These are phyloP conservation scores for Saimiri boliviensis DNA, from an alignment of 2,113 vertebrate genomes.

Conservation along the genomic window DNA sequence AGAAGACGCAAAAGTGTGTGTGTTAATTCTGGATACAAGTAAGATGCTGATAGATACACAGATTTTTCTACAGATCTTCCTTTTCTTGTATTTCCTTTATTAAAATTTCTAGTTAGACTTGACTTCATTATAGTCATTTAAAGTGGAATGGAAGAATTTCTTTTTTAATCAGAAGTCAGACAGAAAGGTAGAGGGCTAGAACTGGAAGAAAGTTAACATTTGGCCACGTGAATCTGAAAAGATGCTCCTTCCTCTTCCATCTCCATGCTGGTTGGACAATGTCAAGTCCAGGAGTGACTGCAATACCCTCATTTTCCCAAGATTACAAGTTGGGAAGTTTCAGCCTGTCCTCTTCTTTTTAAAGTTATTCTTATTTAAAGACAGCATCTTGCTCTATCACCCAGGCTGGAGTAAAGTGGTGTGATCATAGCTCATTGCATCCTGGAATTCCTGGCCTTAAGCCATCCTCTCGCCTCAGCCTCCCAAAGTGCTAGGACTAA, in stretches of 20 bases:
- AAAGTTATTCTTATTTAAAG: no score
- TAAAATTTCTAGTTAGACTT: background rate
- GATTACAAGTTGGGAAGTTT: background rate
- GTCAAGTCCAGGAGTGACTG: background rate
- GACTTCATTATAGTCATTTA: background rate
- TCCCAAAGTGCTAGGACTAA: no score
- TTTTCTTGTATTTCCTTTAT: background rate
- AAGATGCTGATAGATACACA: background rate
- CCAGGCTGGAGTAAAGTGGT: no score
- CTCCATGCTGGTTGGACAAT: background rate
- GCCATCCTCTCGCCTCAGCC: no score
- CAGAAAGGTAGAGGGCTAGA: background rate
- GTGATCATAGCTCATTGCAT: no score
- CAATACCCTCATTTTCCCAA: background rate
- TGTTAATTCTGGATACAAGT: background rate
- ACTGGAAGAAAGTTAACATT: background rate
- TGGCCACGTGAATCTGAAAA: background rate
- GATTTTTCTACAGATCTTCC: background rate
- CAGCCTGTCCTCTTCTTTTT: background rate
- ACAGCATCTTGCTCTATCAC: no score
- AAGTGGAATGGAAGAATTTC: background rate
- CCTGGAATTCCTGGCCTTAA: no score
- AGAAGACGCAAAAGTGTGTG: background rate
- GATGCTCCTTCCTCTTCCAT: background rate
- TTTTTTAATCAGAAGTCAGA: background rate